Evolutionary conservation across 2,113 vertebrate genomes (phyloP).

Genomic region (Toxostoma redivivum): DNA sequence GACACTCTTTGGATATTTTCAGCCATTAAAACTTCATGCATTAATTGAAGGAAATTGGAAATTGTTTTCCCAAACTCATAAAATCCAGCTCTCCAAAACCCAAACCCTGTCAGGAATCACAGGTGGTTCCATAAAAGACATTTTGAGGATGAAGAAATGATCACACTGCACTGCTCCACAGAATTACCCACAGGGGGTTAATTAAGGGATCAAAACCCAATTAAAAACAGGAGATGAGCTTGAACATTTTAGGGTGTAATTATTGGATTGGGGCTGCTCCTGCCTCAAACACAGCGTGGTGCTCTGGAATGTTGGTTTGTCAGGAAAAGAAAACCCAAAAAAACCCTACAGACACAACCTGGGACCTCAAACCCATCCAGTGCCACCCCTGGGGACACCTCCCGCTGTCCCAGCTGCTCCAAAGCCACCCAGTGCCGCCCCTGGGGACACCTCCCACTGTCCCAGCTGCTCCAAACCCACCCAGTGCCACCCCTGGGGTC

Average conservation of each 20-base stretch:
- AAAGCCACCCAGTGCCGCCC: neutral
- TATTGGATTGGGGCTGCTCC: neutral
- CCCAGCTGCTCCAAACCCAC: too few species aligned
- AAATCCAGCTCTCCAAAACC: neutral
- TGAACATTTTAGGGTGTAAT: neutral
- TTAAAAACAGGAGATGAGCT: neutral
- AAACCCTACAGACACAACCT: neutral
- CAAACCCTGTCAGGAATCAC: neutral
- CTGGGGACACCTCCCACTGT: neutral
- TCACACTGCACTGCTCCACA: neutral
- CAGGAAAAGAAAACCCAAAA: neutral
- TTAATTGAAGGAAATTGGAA: neutral
- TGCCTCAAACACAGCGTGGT: neutral
- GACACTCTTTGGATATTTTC: neutral
- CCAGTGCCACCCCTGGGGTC: neutral
- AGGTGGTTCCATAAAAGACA: neutral
- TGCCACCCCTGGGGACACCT: neutral
- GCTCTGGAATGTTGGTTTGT: neutral
- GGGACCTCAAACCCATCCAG: neutral
- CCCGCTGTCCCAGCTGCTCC: neutral
- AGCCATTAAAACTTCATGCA: neutral
- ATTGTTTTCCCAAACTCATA: neutral
- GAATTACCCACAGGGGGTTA: neutral
- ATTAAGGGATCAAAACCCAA: neutral
- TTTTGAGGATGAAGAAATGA: neutral